These are phyloP conservation scores for Yponomeuta sedellus DNA, from an alignment of 2,888 invertebrate species.

Conservation along the genomic window DNA sequence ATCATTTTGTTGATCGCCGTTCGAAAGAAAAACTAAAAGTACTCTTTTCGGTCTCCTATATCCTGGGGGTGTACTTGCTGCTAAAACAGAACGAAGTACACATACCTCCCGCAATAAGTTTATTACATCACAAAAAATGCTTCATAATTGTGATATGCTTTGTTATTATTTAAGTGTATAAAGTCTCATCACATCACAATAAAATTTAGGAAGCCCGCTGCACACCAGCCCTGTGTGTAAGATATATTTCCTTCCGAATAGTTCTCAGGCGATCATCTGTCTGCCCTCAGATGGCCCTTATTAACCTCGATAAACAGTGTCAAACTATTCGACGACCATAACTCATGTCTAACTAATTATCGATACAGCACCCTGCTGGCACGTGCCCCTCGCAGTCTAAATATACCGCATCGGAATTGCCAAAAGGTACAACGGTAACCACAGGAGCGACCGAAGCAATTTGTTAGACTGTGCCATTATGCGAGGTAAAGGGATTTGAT, in stretches of 20 bases:
- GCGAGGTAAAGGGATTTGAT: slow-evolving; percentile 42
- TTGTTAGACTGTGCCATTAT: slow-evolving; percentile 48
- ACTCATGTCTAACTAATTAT: slow-evolving; percentile 62
- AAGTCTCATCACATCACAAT: no score
- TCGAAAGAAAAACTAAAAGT: neutral
- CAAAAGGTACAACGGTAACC: slow-evolving; percentile 21
- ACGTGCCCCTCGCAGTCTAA: slow-evolving; percentile 22
- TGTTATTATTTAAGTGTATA: no score
- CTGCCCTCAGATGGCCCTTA: slow-evolving; percentile 44
- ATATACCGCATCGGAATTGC: slow-evolving; percentile 24
- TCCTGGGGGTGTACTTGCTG: no score
- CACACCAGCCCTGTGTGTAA: no score
- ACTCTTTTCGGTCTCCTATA: neutral
- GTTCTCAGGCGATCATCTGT: slow-evolving; percentile 3
- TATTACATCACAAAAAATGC: no score
- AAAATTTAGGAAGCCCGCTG: no score
- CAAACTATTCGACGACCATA: slow-evolving; percentile 45
- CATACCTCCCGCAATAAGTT: no score
- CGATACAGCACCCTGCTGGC: slow-evolving; percentile 30
- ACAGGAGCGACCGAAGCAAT: slow-evolving; percentile 33
- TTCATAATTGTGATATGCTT: no score
- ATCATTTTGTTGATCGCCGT: neutral
- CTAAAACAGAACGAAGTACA: no score
- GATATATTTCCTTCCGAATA: neutral
- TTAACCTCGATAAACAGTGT: slow-evolving; percentile 57